A percentile compares a stretch with the other conserved stretches of the same genome.
Evolutionary conservation across 2,113 vertebrate genomes (phyloP).

Genomic region (Brienomyrus brachyistius): DNA sequence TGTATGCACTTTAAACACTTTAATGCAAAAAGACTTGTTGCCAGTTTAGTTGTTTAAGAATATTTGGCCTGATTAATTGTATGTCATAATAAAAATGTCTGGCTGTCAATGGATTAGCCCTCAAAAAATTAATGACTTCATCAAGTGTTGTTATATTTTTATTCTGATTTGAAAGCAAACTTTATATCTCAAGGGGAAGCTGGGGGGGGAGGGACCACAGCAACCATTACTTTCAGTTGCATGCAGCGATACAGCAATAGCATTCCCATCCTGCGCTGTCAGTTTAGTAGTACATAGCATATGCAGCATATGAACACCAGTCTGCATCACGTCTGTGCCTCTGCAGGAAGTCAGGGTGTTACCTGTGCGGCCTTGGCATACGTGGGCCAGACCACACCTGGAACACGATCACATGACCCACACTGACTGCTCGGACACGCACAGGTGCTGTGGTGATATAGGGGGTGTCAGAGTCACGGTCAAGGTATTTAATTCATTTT

Average conservation of each 20-base stretch:
- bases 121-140: neutral
- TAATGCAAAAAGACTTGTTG: neutral
- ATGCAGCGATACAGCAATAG: neutral
- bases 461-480: neutral
- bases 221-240: neutral
- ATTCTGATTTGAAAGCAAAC: neutral
- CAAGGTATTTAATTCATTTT: neutral
- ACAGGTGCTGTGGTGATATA: neutral
- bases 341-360: neutral
- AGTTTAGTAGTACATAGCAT: neutral
- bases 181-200: neutral
- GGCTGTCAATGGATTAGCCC: neutral
- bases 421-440: neutral
- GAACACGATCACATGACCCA: neutral
- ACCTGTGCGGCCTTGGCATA: neutral
- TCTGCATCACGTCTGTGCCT: neutral
- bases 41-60: neutral
- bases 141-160: neutral
- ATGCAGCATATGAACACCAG: neutral
- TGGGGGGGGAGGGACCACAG: neutral
- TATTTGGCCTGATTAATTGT: neutral
- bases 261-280: neutral
- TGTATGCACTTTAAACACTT: neutral
- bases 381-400: neutral
- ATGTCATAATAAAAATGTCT: neutral